Conservation (phyloP, 2,113 vertebrate genomes). For the Trichomycterus rosablanca region DNA sequence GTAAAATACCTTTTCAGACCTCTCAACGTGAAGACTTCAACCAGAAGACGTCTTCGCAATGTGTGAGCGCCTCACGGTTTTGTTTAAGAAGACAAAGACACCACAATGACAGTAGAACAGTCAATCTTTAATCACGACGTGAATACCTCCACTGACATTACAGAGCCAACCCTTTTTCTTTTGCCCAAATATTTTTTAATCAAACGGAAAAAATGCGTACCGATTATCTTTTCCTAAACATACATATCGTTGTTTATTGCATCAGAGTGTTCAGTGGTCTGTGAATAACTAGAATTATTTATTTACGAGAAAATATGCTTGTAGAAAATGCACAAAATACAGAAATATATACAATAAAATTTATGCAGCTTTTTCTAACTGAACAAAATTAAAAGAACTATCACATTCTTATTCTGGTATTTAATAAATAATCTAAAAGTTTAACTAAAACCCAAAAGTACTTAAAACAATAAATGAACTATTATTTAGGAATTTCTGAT, state of each 20-base stretch:
- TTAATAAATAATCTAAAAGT: constrained; percentile 42
- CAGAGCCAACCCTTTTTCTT: constrained; percentile 41
- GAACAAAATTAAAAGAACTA: constrained; percentile 38
- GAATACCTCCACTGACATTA: constrained; percentile 54
- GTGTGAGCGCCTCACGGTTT: constrained; percentile 81
- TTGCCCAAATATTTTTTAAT: constrained; percentile 41
- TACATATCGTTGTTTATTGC: constrained; percentile 23
- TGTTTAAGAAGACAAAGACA: constrained; percentile 86
- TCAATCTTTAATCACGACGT: constrained; percentile 68
- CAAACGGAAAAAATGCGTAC: constrained; percentile 48
- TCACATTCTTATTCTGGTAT: constrained; percentile 37
- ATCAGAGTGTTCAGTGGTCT: constrained; percentile 23
- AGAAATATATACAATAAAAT: constrained; percentile 43
- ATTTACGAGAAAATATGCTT: constrained; percentile 41
- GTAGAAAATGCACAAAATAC: constrained; percentile 46
- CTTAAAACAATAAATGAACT: constrained; percentile 54
- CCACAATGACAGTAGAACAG: constrained; percentile 83
- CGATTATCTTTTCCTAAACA: too few species aligned
- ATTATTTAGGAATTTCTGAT: constrained; percentile 56
- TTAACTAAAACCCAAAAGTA: constrained; percentile 32
- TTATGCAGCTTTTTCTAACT: constrained; percentile 32
- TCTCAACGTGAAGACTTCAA: constrained; percentile 85
- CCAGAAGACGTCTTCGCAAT: constrained; percentile 80
- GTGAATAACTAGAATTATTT: constrained; percentile 25
- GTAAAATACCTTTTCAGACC: constrained; percentile 93